A percentile compares a stretch with the other conserved stretches of the same genome.
Evolutionary conservation across 2,888 invertebrate species (phyloP).

Genomic region (Apamea anceps): DNA sequence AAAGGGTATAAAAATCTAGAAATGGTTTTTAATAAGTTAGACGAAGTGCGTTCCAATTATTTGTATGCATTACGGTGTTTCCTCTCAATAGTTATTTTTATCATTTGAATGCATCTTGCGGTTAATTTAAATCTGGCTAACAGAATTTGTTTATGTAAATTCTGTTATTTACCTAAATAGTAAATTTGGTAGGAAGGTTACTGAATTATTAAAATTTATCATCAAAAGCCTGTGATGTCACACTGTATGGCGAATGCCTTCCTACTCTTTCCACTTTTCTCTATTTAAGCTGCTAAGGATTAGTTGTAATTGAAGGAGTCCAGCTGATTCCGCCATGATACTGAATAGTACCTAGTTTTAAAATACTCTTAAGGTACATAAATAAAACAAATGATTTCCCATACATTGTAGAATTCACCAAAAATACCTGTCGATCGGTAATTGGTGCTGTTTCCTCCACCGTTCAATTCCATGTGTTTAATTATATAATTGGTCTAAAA

Average conservation of each 20-base stretch:
- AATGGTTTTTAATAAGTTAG: neutral
- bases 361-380: neutral
- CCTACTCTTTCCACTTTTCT: neutral
- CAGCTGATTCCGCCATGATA: too few species aligned
- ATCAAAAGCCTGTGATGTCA: neutral
- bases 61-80: neutral
- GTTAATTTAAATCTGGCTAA: neutral
- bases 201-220: neutral
- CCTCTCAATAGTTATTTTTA: neutral
- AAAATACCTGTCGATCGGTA: slow-evolving; percentile 46
- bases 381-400: neutral
- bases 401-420: slow-evolving; percentile 12
- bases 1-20: neutral
- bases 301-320: neutral
- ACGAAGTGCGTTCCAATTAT: neutral
- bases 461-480: slow-evolving; percentile 59
- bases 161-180: neutral
- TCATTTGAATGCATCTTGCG: neutral
- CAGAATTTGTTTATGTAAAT: neutral
- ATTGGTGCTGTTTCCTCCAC: slow-evolving; percentile 53
- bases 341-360: neutral
- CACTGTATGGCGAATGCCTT: too few species aligned
- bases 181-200: neutral
- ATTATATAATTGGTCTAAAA: slow-evolving; percentile 62
- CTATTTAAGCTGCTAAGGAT: neutral